A percentile compares a stretch with the other conserved stretches of the same genome.
Conservation (phyloP, 2,797 vertebrate species). For the Lepilemur ruficaudatus region DNA sequence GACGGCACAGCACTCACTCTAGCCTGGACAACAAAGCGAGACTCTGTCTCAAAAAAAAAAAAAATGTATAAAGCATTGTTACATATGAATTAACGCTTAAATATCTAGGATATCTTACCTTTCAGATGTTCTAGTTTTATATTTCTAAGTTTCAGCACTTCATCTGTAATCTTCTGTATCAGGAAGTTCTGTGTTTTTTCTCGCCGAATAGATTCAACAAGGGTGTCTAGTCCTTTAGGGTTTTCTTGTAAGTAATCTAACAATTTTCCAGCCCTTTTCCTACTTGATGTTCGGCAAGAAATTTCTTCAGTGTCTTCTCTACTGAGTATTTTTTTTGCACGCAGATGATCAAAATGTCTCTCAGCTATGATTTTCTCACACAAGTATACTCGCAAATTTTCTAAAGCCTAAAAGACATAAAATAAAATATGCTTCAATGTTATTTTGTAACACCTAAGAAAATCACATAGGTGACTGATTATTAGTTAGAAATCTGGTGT, state of each 20-base stretch:
- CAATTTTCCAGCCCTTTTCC: slow-evolving; percentile 91
- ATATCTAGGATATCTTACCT: slow-evolving; percentile 84
- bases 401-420: slow-evolving; percentile 89
- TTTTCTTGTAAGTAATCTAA: slow-evolving; percentile 95
- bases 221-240: slow-evolving; percentile 92
- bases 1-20: no score
- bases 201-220: slow-evolving; percentile 93
- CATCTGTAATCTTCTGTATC: slow-evolving; percentile 95
- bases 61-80: not conserved
- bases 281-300: slow-evolving; percentile 91
- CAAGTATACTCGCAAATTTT: slow-evolving; percentile 92
- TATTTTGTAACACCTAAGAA: not conserved
- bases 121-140: slow-evolving; percentile 92
- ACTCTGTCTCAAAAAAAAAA: no score
- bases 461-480: not conserved
- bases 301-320: slow-evolving; percentile 97
- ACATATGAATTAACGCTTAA: not conserved
- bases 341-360: slow-evolving; percentile 95
- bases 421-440: slow-evolving; percentile 41
- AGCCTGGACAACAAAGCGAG: no score
- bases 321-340: slow-evolving; percentile 94
- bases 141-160: slow-evolving; percentile 94
- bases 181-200: slow-evolving; percentile 94
- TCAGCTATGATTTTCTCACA: slow-evolving; percentile 95
- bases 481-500: not conserved